phyloP scores from a whole-genome alignment of 2,797 vertebrate species.

The Clarias pachynema region DNA sequence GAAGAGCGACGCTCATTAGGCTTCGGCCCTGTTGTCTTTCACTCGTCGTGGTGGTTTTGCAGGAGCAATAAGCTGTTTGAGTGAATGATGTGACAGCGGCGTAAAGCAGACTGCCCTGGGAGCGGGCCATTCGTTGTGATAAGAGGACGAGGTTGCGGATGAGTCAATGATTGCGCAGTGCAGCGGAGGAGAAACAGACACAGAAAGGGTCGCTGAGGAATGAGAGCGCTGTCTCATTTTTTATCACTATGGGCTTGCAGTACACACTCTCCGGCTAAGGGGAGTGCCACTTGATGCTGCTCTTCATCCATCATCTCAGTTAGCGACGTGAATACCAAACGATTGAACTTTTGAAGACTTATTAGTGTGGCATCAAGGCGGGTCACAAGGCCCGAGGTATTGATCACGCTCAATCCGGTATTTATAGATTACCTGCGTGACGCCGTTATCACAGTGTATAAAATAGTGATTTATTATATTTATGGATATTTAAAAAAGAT shows the following conservation, averaged over 20 bases:
- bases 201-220: conserved; percentile 35
- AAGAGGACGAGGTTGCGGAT: conserved; percentile 43
- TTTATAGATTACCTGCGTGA: neutral
- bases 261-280: neutral
- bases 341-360: neutral
- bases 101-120: conserved; percentile 37
- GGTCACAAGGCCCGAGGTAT: no score
- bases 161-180: conserved; percentile 43
- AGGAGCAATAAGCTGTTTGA: conserved; percentile 37
- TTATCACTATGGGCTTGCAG: conserved; percentile 47
- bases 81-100: conserved; percentile 38
- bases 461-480: neutral
- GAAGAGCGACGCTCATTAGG: conserved; percentile 30
- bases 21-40: conserved; percentile 29
- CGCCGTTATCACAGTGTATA: neutral
- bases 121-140: conserved; percentile 49
- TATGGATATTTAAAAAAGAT: neutral
- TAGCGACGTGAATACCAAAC: conserved; percentile 13
- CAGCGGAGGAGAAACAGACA: conserved; percentile 43
- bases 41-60: conserved; percentile 31
- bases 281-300: conserved; percentile 41
- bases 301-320: conserved; percentile 12
- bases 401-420: neutral
- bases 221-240: conserved; percentile 44
- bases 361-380: neutral